Evolutionary conservation across 2,797 vertebrate species (phyloP).

Genomic region (Characodon lateralis): DNA sequence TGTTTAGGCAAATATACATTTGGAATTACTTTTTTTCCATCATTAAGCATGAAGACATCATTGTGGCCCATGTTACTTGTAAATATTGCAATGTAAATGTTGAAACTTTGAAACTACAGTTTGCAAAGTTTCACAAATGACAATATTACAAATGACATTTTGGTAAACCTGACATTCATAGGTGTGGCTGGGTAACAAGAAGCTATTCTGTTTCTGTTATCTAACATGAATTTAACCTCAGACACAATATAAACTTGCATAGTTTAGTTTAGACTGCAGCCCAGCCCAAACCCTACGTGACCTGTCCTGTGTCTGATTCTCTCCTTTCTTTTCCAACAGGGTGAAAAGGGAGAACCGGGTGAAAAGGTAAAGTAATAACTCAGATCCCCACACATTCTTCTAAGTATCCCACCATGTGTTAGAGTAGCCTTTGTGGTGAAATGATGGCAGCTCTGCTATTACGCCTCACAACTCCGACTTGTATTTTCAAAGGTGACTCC

Average conservation of each 20-base stretch:
- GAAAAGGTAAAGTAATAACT: slow-evolving; percentile 88
- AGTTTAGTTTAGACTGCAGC: slow-evolving; percentile 20
- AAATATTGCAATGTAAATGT: background rate
- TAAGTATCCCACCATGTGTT: slow-evolving; percentile 41
- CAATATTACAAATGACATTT: background rate
- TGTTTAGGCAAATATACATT: slow-evolving; percentile 3
- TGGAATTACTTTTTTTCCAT: background rate
- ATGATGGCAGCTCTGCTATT: slow-evolving; percentile 22
- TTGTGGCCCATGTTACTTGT: background rate
- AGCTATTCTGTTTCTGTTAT: slow-evolving; percentile 59
- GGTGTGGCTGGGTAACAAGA: slow-evolving; percentile 45
- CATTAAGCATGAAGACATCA: background rate
- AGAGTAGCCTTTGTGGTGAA: slow-evolving; percentile 18
- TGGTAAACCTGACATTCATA: background rate
- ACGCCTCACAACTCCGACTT: slow-evolving; percentile 5
- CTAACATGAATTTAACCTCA: slow-evolving; percentile 66
- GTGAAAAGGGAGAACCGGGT: slow-evolving; percentile 92
- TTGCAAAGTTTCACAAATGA: background rate
- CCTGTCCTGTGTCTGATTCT: slow-evolving; percentile 54
- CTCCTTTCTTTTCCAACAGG: slow-evolving; percentile 85
- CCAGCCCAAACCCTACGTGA: slow-evolving; percentile 4
- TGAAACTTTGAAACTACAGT: background rate
- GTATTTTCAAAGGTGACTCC: slow-evolving; percentile 36
- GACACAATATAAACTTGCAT: slow-evolving; percentile 69
- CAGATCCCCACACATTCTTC: slow-evolving; percentile 53